Evolutionary conservation across 2,888 invertebrate species (phyloP).

Genomic region (Dichetophora obliterata): DNA sequence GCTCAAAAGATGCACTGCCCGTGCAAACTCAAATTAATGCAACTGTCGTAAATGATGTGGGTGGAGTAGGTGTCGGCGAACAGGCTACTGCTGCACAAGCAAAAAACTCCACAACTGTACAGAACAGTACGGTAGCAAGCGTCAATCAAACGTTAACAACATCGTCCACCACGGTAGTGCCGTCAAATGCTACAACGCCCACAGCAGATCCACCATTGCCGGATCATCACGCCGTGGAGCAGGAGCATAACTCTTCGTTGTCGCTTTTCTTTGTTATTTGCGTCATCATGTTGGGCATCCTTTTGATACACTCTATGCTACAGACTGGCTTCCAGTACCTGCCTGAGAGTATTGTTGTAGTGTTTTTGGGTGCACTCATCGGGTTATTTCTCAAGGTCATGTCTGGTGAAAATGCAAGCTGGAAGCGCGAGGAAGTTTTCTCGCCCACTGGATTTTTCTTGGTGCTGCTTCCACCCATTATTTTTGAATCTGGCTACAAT

Average conservation of each 20-base stretch:
- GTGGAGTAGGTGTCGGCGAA: not conserved
- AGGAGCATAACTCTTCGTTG: conserved; percentile 96
- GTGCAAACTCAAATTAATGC: not conserved
- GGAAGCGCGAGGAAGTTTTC: conserved; percentile 98
- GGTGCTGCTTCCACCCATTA: conserved; percentile 96
- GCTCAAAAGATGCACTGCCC: not conserved
- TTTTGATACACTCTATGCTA: conserved; percentile 94
- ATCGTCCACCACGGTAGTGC: conserved; percentile 30
- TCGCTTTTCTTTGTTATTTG: conserved; percentile 98
- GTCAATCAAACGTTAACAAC: conserved; percentile 30
- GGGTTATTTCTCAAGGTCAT: conserved; percentile 91
- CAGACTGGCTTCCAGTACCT: conserved; percentile 96
- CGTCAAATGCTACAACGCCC: conserved; percentile 69
- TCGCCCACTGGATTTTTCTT: conserved; percentile 98
- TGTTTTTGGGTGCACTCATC: conserved; percentile 93
- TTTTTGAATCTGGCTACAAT: conserved; percentile 99
- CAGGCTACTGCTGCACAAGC: not conserved
- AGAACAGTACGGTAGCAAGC: conserved; percentile 5
- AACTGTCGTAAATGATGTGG: not conserved
- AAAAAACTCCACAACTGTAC: not conserved
- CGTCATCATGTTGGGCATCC: conserved; percentile 92
- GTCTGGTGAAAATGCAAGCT: conserved; percentile 88
- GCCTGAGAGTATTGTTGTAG: conserved; percentile 97
- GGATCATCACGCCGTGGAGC: conserved; percentile 91
- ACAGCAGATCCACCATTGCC: conserved; percentile 86